A percentile compares a stretch with the other conserved stretches of the same genome.
phyloP scores from a whole-genome alignment of 2,888 invertebrate genomes.

The Trissonchulus sp. region DNA sequence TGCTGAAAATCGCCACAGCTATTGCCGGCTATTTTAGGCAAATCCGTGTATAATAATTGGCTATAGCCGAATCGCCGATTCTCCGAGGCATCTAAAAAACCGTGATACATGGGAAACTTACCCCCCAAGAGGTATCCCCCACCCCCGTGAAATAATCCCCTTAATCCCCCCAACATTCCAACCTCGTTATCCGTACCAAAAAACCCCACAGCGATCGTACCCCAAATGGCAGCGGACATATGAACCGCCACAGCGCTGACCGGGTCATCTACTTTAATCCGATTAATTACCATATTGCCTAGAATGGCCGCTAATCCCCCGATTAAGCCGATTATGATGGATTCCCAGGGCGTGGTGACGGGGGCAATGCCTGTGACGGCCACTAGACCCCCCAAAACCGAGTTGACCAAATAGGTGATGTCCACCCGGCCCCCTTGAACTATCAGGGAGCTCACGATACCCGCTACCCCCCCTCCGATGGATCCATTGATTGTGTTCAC shows the following conservation, averaged over 20 bases:
- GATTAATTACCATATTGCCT: neutral
- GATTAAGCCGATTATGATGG: conserved; percentile 70
- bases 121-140: too few relatives aligned
- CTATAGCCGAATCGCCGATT: too few relatives aligned
- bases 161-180: too few relatives aligned
- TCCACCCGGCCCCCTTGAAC: conserved; percentile 62
- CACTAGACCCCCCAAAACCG: conserved; percentile 76
- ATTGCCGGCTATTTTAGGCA: too few relatives aligned
- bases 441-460: conserved; percentile 47
- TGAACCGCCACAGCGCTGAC: neutral
- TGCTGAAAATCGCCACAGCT: too few relatives aligned
- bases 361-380: conserved; percentile 66
- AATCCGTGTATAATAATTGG: too few relatives aligned
- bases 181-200: too few relatives aligned
- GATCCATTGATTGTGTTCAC: conserved; percentile 84
- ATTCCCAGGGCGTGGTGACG: conserved; percentile 66
- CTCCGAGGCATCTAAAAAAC: too few relatives aligned
- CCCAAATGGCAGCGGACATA: neutral
- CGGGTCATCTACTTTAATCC: neutral
- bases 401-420: conserved; percentile 78
- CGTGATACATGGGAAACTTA: too few relatives aligned
- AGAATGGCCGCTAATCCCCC: conserved; percentile 68
- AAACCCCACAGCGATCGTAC: neutral
- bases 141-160: too few relatives aligned
- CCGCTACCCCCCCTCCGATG: conserved; percentile 76